These are phyloP conservation scores for Pseudorasbora parva DNA, from an alignment of 2,113 vertebrate genomes.

Conservation along the genomic window DNA sequence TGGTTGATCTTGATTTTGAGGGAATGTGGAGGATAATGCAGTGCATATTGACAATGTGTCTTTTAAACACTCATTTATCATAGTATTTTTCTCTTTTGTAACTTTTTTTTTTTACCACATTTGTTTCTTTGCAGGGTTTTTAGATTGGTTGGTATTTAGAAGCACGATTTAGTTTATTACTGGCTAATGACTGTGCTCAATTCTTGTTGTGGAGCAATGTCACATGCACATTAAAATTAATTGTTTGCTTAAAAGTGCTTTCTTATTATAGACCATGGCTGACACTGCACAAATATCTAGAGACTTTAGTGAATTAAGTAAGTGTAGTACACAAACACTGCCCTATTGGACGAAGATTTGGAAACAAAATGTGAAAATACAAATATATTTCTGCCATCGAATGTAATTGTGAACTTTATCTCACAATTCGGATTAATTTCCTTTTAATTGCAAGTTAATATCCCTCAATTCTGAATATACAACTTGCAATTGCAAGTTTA, in stretches of 20 bases:
- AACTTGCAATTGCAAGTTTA: no score
- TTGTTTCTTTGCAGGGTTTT: background rate
- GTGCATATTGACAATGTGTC: background rate
- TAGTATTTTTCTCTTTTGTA: background rate
- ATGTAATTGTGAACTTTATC: no score
- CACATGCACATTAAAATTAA: conserved; percentile 24
- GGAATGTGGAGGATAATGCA: background rate
- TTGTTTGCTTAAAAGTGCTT: background rate
- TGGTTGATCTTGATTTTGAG: background rate
- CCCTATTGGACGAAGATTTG: background rate
- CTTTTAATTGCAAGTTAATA: no score
- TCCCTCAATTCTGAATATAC: no score
- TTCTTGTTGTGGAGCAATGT: background rate
- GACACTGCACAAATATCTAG: background rate
- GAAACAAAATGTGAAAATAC: background rate
- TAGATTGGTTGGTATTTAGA: background rate
- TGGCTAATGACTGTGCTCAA: conserved; percentile 6
- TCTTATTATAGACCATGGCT: conserved; percentile 7
- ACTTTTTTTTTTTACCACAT: background rate
- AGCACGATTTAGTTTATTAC: background rate
- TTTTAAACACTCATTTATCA: background rate
- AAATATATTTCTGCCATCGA: no score
- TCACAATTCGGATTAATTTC: no score
- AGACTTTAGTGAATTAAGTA: background rate
- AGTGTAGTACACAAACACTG: background rate